Base-by-base conservation (phyloP, 2,797 vertebrate genomes). In the Sebastolobus alascanus region DNA sequence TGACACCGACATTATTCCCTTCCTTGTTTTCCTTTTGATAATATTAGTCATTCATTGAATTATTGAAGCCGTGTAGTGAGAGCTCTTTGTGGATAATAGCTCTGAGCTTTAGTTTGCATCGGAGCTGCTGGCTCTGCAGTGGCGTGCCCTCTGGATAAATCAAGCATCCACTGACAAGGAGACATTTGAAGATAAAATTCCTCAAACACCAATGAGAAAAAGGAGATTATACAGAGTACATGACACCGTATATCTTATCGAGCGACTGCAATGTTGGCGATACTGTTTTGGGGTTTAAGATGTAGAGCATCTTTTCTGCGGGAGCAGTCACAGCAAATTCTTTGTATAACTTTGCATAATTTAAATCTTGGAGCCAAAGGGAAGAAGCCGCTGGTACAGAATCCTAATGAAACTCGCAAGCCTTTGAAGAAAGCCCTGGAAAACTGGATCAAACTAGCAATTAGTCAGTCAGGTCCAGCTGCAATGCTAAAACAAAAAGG, bases 311-410 rank as follows among this genome's bases (percentile, higher is more conserved):
- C 83, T 87, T 86, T 87, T 83, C 68, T 82, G 87, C 61, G 10
- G 84, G 70, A 86, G 88, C 83, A 94, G 88, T 89, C 92, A 89
- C 90, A 91, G 91, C 84, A 86, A 89, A 89, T 93, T 92, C 88
- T 90, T 92, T 87, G 91, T 93, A 94, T 94, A 93, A 94, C 89
- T 94, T 94, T 95, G 93, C 93, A 95, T 95, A 94, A 94, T 95
- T 95, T 93, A 94, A 90, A 93, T 93, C 87, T 89, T 58, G 5
- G 85, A 93, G 89, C 88, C 90, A 87, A 92, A 92, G 90, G 89
- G 87, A 90, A 92, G 91, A 86, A 82, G 87, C 90, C 73, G 78
- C 87, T 93, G 88, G 92, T 87, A 80, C 80, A 83, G 93, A 94
- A 94, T 95, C 90, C 90, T 93, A 95, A 94, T 95, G 92, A 91